A percentile compares a stretch with the other conserved stretches of the same genome.
Evolutionary conservation across 2,888 invertebrate genomes (phyloP).

Genomic region (Sepiola atlantica): DNA sequence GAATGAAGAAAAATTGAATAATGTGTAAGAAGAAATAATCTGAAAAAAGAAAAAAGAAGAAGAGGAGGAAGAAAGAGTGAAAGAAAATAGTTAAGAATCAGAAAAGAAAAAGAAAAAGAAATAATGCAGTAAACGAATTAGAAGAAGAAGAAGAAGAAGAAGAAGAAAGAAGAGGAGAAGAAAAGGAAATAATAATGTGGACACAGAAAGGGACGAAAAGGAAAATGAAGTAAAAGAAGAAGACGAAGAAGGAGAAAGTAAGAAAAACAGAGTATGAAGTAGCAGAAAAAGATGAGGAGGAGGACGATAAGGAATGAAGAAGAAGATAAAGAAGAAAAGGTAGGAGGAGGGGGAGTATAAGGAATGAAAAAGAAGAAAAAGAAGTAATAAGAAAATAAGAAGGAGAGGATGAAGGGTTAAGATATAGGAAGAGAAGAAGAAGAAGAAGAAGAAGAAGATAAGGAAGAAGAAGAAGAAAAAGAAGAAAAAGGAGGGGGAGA

Average conservation of each 20-base stretch:
- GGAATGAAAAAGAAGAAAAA: neutral
- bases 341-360: neutral
- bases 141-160: neutral
- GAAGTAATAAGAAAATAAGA: neutral
- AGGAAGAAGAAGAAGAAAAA: neutral
- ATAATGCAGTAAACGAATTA: accelerated
- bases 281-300: neutral
- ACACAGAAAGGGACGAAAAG: neutral
- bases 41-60: neutral
- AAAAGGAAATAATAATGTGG: neutral
- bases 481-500: neutral
- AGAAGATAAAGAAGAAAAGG: neutral
- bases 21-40: too few relatives aligned
- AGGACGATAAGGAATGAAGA: neutral
- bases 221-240: neutral
- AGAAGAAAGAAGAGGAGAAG: neutral
- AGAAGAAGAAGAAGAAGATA: neutral
- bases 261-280: neutral
- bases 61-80: neutral
- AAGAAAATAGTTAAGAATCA: neutral
- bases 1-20: neutral
- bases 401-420: neutral
- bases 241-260: neutral
- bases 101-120: neutral
- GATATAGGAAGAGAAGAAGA: neutral